Percentiles rank a stretch among this genome's conserved stretches.
Conservation (phyloP, 2,113 vertebrate species). For the Cebus imitator region DNA sequence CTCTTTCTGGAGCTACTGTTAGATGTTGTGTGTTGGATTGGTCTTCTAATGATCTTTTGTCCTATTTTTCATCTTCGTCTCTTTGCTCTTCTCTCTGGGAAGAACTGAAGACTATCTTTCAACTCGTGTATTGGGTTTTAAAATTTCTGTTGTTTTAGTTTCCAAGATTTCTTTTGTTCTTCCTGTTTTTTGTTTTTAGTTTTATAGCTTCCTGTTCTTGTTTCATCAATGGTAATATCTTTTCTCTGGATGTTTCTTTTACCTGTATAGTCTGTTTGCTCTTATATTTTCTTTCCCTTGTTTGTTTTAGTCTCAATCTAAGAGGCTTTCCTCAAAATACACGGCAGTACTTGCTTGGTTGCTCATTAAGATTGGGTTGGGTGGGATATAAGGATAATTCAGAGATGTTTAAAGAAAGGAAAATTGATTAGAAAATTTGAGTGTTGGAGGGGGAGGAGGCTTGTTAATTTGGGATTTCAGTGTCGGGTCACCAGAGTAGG, state of each 20-base stretch:
- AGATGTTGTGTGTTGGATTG: neutral
- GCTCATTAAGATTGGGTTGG: neutral
- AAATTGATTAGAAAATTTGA: neutral
- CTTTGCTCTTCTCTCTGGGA: neutral
- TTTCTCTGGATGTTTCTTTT: slow-evolving; percentile 21
- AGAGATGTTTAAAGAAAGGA: neutral
- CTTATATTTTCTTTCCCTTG: neutral
- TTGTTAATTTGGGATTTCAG: neutral
- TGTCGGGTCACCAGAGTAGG: neutral
- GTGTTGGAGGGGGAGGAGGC: neutral
- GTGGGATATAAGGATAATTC: neutral
- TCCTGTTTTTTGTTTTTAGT: neutral
- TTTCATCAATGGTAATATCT: neutral
- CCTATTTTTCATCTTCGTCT: slow-evolving; percentile 34
- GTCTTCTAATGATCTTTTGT: neutral
- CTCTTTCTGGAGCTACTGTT: slow-evolving; percentile 4
- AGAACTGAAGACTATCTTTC: slow-evolving; percentile 8
- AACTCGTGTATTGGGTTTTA: neutral
- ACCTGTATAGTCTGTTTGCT: neutral
- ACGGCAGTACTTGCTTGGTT: neutral
- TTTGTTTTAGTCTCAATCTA: slow-evolving; percentile 9
- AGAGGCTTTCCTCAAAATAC: slow-evolving; percentile 1
- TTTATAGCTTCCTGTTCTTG: neutral
- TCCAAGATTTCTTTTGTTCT: neutral
- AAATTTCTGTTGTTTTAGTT: neutral